A percentile compares a stretch with the other conserved stretches of the same genome.
Evolutionary conservation across 2,888 invertebrate species (phyloP).

Genomic region (Drosophila rellima): DNA sequence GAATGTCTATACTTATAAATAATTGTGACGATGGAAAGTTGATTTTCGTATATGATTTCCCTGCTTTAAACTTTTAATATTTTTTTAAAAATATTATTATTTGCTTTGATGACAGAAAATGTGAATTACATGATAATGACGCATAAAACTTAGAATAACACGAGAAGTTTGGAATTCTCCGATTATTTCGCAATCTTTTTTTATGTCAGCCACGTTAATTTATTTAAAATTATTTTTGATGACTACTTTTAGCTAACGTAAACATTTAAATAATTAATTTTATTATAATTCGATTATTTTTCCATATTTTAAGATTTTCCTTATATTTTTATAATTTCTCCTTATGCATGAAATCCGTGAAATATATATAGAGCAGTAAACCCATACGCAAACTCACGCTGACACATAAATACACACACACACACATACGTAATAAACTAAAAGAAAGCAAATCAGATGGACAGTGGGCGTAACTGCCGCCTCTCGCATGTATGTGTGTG

Average conservation of each 20-base stretch:
- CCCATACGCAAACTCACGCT: conserved; percentile 19
- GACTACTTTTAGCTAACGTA: not conserved
- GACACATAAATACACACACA: conserved; percentile 17
- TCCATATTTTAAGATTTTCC: not conserved
- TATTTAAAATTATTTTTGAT: too few relatives aligned
- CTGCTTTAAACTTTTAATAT: not conserved
- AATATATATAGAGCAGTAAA: conserved; percentile 44
- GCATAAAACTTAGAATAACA: too few relatives aligned
- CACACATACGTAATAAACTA: conserved; percentile 28
- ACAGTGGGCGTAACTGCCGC: conserved; percentile 45
- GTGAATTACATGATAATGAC: too few relatives aligned
- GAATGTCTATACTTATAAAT: not conserved
- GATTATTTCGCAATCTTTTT: too few relatives aligned
- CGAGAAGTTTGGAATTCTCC: too few relatives aligned
- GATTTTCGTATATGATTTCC: not conserved
- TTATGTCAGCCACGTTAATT: too few relatives aligned
- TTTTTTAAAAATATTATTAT: not conserved
- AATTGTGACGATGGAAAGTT: not conserved
- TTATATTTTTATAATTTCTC: not conserved
- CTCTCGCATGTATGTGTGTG: conserved; percentile 24
- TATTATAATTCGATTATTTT: not conserved
- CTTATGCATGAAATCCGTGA: conserved; percentile 47
- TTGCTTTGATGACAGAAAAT: not conserved
- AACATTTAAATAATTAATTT: not conserved
- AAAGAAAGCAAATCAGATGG: conserved; percentile 49